These are phyloP conservation scores for Mesaphorura yosii DNA, from an alignment of 1,140 invertebrate genomes.

Conservation along the genomic window DNA sequence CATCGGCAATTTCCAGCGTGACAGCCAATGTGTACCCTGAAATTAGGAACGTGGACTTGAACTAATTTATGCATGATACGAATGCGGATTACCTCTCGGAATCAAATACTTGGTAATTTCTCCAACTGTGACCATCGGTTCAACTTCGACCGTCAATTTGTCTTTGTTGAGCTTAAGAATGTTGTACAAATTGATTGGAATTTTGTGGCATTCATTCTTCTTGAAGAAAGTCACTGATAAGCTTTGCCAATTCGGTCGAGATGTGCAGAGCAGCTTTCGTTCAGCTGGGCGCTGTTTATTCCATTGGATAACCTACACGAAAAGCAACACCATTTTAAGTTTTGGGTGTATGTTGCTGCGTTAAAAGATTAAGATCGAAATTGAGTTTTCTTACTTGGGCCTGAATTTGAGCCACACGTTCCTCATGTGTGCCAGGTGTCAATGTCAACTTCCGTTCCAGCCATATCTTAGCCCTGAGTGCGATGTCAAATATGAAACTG, in stretches of 20 bases:
- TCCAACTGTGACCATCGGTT: slow-evolving; percentile 44
- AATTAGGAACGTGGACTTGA: not conserved
- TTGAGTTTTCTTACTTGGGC: slow-evolving; percentile 34
- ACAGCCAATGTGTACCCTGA: slow-evolving; percentile 45
- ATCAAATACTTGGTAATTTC: slow-evolving; percentile 43
- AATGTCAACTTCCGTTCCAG: slow-evolving; percentile 38
- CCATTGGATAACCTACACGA: slow-evolving; percentile 42
- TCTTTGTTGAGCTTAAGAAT: slow-evolving; percentile 41
- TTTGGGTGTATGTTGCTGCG: too few relatives aligned
- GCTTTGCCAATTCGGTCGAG: slow-evolving; percentile 54
- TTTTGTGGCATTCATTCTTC: slow-evolving; percentile 48
- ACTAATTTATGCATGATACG: slow-evolving; percentile 7
- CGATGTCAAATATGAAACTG: slow-evolving; percentile 48
- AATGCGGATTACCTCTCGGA: slow-evolving; percentile 34
- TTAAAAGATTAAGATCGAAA: not conserved
- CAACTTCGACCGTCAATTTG: slow-evolving; percentile 41
- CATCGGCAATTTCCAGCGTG: slow-evolving; percentile 45
- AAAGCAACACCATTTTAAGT: too few relatives aligned
- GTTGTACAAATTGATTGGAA: slow-evolving; percentile 47
- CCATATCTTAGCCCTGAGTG: slow-evolving; percentile 40
- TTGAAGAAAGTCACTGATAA: slow-evolving; percentile 53
- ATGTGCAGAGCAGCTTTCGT: slow-evolving; percentile 49
- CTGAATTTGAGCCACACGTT: slow-evolving; percentile 47
- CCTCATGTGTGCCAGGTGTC: slow-evolving; percentile 41
- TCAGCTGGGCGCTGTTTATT: slow-evolving; percentile 41